Conservation (phyloP, 2,113 vertebrate species). For the Apistogramma diplotaenia region DNA sequence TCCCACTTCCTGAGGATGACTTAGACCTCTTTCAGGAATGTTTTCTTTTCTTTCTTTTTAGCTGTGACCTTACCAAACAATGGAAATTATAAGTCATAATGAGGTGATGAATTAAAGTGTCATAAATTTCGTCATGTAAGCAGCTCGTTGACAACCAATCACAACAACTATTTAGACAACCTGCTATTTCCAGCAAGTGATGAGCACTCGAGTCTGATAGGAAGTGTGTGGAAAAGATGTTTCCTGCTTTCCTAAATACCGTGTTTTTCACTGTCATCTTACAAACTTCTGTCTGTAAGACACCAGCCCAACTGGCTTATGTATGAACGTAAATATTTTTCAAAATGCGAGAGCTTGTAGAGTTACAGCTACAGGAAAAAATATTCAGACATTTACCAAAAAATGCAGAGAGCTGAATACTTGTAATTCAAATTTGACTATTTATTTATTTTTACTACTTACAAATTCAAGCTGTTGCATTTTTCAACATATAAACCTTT, state of each 20-base stretch:
- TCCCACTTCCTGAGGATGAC: background rate
- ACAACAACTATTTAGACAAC: background rate
- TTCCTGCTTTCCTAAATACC: background rate
- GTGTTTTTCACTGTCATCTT: background rate
- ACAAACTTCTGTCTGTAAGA: background rate
- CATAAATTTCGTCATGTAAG: background rate
- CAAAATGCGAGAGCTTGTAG: background rate
- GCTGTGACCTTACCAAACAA: background rate
- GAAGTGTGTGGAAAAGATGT: background rate
- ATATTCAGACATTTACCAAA: background rate
- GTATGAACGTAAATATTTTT: background rate
- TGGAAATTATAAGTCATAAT: background rate
- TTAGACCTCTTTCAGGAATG: background rate
- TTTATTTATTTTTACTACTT: background rate
- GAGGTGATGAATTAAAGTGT: background rate
- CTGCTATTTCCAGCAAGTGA: background rate
- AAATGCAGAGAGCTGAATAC: too few relatives aligned
- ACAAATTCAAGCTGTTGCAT: background rate
- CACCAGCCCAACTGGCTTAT: background rate
- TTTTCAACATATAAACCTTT: background rate
- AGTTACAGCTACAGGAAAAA: background rate
- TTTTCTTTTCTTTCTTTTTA: fast-evolving
- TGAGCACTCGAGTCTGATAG: background rate
- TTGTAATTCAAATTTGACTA: background rate
- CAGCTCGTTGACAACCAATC: background rate